A percentile compares a stretch with the other conserved stretches of the same genome.
phyloP scores from a whole-genome alignment of 2,888 invertebrate species.

The Pseudococcus jackbeardsleyi region DNA sequence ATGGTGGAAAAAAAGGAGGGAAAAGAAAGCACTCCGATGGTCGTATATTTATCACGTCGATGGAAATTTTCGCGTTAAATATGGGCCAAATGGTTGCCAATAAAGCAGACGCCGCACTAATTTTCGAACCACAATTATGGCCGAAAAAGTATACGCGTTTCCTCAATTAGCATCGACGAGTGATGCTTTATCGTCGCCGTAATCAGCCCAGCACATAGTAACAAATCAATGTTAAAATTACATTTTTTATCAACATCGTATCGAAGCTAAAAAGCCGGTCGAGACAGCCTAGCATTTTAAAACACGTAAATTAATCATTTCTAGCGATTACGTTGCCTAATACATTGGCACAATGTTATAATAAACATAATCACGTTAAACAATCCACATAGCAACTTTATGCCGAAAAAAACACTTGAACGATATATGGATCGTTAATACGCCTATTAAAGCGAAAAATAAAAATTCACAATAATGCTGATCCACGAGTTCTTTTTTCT shows the following conservation, averaged over 20 bases:
- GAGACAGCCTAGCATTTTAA: conserved; percentile 15
- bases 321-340: neutral
- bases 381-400: neutral
- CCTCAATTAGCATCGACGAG: conserved; percentile 36
- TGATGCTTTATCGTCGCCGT: conserved; percentile 39
- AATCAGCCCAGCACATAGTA: conserved; percentile 18
- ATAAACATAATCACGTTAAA: conserved; percentile 27
- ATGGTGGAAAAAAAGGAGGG: conserved; percentile 1
- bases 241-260: conserved; percentile 33
- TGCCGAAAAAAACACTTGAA: neutral
- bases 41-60: neutral
- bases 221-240: conserved; percentile 27
- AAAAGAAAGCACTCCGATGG: conserved; percentile 18
- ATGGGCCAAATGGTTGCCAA: conserved; percentile 45
- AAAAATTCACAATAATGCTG: conserved; percentile 36
- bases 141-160: conserved; percentile 41
- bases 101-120: conserved; percentile 5
- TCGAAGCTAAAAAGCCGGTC: conserved; percentile 29
- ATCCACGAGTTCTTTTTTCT: neutral
- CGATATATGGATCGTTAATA: conserved; percentile 31
- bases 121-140: conserved; percentile 22
- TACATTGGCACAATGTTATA: neutral
- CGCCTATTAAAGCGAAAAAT: conserved; percentile 40
- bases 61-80: neutral
- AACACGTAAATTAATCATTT: conserved; percentile 37